A percentile compares a stretch with the other conserved stretches of the same genome.
phyloP scores from a whole-genome alignment of 2,888 invertebrate species.

The Onthophagus sagittarius region DNA sequence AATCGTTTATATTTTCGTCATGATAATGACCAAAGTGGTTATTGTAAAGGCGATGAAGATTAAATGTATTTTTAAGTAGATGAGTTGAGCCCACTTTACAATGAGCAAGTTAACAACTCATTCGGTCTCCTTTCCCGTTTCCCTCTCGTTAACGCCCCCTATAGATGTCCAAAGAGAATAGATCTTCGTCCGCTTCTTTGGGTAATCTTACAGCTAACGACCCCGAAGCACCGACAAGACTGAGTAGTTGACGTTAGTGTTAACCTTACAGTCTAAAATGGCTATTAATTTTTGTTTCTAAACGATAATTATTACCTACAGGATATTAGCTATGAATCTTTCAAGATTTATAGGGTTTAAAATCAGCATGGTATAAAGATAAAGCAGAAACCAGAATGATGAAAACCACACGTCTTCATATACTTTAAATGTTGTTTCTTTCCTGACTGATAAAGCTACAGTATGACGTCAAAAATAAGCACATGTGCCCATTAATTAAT shows the following conservation, averaged over 20 bases:
- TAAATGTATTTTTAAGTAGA: not conserved
- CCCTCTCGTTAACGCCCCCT: not conserved
- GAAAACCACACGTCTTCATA: too few species aligned
- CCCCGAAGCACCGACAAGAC: not conserved
- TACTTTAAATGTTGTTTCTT: too few species aligned
- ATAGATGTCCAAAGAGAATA: not conserved
- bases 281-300: not conserved
- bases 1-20: too few species aligned
- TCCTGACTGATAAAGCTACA: not conserved
- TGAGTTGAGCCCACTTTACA: not conserved
- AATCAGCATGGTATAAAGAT: too few species aligned
- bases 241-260: not conserved
- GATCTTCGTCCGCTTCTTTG: not conserved
- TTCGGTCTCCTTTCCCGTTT: not conserved
- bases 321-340: not conserved
- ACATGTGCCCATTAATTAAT: not conserved
- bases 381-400: too few species aligned
- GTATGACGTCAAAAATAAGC: not conserved
- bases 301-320: not conserved
- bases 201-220: not conserved
- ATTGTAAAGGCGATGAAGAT: not conserved
- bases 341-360: not conserved
- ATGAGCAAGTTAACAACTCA: not conserved
- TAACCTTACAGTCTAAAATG: not conserved
- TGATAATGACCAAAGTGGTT: not conserved